Percentiles rank a stretch among this genome's conserved stretches.
Conservation (phyloP, 2,113 vertebrate species). For the Pycnonotus jocosus region DNA sequence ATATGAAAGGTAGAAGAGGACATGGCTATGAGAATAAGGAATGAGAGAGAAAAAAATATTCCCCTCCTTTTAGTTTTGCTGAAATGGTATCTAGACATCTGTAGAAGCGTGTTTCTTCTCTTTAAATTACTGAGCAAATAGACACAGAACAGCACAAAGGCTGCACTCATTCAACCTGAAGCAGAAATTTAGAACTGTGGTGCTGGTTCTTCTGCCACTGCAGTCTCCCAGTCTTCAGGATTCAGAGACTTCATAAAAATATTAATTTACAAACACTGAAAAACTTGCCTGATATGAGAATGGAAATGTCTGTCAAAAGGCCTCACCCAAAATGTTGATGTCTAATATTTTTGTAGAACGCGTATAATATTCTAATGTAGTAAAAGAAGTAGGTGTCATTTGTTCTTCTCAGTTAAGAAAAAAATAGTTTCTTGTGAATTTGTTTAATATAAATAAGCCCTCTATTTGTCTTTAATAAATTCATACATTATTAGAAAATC, state of each 20-base stretch:
- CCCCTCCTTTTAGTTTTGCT: neutral
- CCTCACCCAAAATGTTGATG: neutral
- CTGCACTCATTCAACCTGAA: neutral
- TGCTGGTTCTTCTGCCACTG: neutral
- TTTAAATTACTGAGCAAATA: neutral
- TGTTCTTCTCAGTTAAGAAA: neutral
- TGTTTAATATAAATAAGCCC: conserved; percentile 71
- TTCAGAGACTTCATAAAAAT: neutral
- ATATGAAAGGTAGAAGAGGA: neutral
- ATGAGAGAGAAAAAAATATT: neutral
- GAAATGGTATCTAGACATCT: neutral
- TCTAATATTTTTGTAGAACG: neutral
- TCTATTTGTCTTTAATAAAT: conserved; percentile 73
- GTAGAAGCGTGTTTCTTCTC: neutral
- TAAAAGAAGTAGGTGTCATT: neutral
- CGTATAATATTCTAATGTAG: neutral
- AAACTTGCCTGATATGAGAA: neutral
- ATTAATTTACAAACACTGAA: neutral
- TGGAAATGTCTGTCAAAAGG: neutral
- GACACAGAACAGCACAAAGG: neutral
- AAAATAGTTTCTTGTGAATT: conserved; percentile 34
- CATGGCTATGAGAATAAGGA: neutral
- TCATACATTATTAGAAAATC: conserved; percentile 70
- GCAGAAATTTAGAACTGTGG: neutral
- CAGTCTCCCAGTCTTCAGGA: neutral